phyloP scores from a whole-genome alignment of 1,140 invertebrate species.

The Zaprionus tsacasi region DNA sequence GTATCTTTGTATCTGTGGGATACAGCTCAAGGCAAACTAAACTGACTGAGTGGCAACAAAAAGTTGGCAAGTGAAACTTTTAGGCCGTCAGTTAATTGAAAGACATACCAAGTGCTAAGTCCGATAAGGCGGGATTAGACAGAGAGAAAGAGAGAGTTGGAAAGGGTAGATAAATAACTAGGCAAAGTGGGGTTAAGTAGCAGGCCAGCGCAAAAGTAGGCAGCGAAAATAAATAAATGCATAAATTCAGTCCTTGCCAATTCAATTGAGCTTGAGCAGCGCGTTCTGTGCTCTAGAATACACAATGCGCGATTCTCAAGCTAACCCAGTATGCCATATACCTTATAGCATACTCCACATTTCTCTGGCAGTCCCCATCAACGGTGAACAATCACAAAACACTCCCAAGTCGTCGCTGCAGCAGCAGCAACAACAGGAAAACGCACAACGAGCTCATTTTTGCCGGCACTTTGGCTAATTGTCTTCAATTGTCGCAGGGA shows the following conservation, averaged over 20 bases:
- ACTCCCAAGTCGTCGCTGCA: constrained; percentile 4
- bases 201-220: neutral
- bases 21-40: constrained; percentile 31
- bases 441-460: constrained; percentile 57
- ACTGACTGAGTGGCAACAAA: neutral
- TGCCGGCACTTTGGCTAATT: constrained; percentile 72
- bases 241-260: neutral
- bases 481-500: constrained; percentile 64
- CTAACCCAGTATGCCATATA: constrained; percentile 38
- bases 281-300: neutral
- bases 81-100: constrained; percentile 39
- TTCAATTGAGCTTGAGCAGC: neutral
- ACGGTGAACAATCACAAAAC: constrained; percentile 27
- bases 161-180: neutral
- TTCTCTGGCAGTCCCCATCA: neutral
- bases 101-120: constrained; percentile 24
- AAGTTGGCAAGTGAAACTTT: constrained; percentile 34
- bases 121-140: constrained; percentile 15
- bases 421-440: constrained; percentile 16
- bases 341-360: too few relatives aligned
- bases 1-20: constrained; percentile 11
- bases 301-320: neutral
- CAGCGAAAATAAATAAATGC: neutral
- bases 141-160: neutral
- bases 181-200: too few relatives aligned